phyloP scores from a whole-genome alignment of 2,888 invertebrate genomes.

The Agrotis exclamationis region DNA sequence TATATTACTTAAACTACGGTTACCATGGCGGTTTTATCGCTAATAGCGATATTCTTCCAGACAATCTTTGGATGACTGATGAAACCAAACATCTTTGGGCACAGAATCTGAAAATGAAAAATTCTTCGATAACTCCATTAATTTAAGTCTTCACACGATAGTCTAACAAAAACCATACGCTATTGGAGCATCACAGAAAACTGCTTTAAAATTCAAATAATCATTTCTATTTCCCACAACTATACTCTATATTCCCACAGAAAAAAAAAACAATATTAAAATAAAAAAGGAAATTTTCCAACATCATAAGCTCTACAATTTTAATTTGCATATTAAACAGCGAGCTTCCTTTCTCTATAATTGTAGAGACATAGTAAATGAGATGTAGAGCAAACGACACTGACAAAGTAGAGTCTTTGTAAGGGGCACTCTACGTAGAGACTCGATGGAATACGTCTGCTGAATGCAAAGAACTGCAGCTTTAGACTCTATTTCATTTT shows the following conservation, averaged over 20 bases:
- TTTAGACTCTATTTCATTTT: conserved; percentile 59
- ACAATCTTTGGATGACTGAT: no score
- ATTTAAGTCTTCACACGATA: background rate
- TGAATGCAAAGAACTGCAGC: conserved; percentile 63
- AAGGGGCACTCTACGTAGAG: conserved; percentile 39
- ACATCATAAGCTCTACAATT: conserved; percentile 61
- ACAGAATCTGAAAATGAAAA: no score
- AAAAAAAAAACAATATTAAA: conserved; percentile 20
- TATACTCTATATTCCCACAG: background rate
- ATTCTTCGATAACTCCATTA: background rate
- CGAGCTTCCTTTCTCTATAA: conserved; percentile 61
- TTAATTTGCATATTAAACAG: conserved; percentile 72
- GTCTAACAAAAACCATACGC: background rate
- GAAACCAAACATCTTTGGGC: no score
- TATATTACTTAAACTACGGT: no score
- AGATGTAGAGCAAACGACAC: conserved; percentile 63
- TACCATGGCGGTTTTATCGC: no score
- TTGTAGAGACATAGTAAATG: conserved; percentile 67
- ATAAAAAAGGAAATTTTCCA: conserved; percentile 38
- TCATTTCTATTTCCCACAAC: background rate
- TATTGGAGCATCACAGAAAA: background rate
- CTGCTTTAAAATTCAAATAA: background rate
- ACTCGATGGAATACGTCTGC: conserved; percentile 55
- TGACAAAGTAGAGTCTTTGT: conserved; percentile 65
- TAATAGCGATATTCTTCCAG: no score